Base-by-base conservation (phyloP, 2,888 invertebrate species). In the Physocephala rufipes region DNA sequence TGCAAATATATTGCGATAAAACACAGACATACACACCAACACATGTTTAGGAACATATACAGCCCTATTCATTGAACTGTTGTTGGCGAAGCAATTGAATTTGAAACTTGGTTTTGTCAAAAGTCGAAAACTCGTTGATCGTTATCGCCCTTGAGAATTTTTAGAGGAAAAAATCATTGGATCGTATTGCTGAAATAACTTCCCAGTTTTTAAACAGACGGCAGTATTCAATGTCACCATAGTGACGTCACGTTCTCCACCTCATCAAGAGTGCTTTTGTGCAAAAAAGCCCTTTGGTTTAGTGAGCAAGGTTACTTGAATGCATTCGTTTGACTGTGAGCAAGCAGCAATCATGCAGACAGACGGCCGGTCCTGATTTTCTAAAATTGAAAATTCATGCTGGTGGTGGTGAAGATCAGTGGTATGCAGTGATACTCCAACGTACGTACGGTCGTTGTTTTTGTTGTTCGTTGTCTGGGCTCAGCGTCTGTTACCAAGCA, bases 331-430 rank as follows among this genome's bases (percentile, higher is more conserved):
- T n/a, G n/a, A n/a, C n/a, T n/a, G n/a, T n/a, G n/a, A n/a, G n/a
- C n/a, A n/a, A n/a, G n/a, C n/a, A n/a, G n/a, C n/a, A n/a, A n/a
- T n/a, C 21, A 12, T 43, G 43, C 55, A 67, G 53, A 36, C 49
- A n/a, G 4, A 49, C 49, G 58, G 67, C 47, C 47, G 74, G 81
- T 82, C 83, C 81, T 82, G 82, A 79, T 83, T 80, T 83, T 82
- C 83, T 83, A 82, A 80, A 82, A 82, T 82, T 83, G 82, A 80
- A 26, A 80, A 75, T 74, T 69, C 58, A 70, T 58, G 28, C 15
- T 15, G 26, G 28, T 36, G 75, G 47, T 49, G 49, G 55, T 30
- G 71, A n/a, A n/a, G n/a, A n/a, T n/a, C 67, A 70, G 55, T 64
- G 68, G 62, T 53, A n/a, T n/a, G n/a, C n/a, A n/a, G n/a, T n/a